Conservation (phyloP, 2,113 vertebrate species). For the Xiphophorus maculatus region DNA sequence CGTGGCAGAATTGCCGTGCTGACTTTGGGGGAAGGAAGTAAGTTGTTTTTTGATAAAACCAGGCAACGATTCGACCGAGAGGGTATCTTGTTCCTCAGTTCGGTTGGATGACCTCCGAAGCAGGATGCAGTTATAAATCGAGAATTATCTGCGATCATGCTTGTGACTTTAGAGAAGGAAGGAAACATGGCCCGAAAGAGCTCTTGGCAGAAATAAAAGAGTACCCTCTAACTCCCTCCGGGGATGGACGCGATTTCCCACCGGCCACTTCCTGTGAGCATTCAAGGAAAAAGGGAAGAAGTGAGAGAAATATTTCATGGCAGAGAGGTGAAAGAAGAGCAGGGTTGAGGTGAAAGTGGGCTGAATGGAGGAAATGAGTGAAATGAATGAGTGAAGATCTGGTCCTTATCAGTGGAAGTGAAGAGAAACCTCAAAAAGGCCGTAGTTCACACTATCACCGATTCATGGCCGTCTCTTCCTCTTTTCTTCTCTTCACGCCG, state of each 20-base stretch:
- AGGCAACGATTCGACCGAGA: neutral
- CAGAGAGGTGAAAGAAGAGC: constrained; percentile 1
- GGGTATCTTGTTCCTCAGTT: neutral
- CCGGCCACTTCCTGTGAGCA: constrained; percentile 26
- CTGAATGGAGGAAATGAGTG: constrained; percentile 26
- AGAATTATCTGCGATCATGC: constrained; percentile 10
- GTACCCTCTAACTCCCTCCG: neutral
- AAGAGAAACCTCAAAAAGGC: constrained; percentile 31
- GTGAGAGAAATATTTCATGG: constrained; percentile 17
- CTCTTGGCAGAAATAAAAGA: constrained; percentile 17
- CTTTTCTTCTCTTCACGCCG: neutral
- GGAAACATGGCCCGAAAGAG: constrained; percentile 15
- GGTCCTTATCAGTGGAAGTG: constrained; percentile 42
- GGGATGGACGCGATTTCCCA: constrained; percentile 52
- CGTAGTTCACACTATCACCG: constrained; percentile 40
- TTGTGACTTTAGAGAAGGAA: constrained; percentile 5
- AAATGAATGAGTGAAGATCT: constrained; percentile 23
- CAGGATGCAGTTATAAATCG: constrained; percentile 1
- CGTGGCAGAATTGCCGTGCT: neutral
- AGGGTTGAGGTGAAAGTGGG: constrained; percentile 14
- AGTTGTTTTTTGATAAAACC: neutral
- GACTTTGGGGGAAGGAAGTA: neutral
- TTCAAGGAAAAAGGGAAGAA: constrained; percentile 9
- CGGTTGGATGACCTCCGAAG: neutral
- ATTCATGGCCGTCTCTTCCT: constrained; percentile 6